Base-by-base conservation (phyloP, 2,888 invertebrate species). In the Drosophila paucipuncta region DNA sequence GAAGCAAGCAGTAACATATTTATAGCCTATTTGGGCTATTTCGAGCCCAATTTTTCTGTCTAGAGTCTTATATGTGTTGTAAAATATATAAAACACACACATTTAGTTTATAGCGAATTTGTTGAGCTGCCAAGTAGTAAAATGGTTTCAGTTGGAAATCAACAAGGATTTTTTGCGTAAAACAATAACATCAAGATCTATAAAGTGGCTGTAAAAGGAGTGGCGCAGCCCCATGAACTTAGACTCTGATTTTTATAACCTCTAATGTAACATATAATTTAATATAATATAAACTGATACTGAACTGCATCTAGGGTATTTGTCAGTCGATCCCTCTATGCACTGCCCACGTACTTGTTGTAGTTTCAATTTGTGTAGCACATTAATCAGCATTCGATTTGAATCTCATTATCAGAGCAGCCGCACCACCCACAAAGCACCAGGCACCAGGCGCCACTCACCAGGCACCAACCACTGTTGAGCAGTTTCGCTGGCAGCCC, bases 381-480 rank as follows among this genome's bases (percentile, higher is more conserved):
- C 87, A 90, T 87, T 90, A 88, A 87, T 90, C 87, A 87, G 83
- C 76, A 77, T 76, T 78, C 90, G 90, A 87, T 87, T 87, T 87
- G 87, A 90, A 87, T 90, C 85, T 88, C 85, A 88, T 87, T 87
- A 90, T 78, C 84, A 67, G 60, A 31, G 57, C 4, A 9, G 25
- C 30, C 18, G n/a, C 13, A n/a, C 30, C 39, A 53, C 16, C 16
- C 25, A 35, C 62, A 41, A 37, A 35, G 47, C 52, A 35, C 35
- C 35, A 47, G 11, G 9, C 22, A 33, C 62, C 35, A 47, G 31
- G 41, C 52, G 22, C 22, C 54, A 35, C 47, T 22, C 58, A 25
- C 30, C 50, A 18, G 37, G 37, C 16, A 10, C 31, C 55, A 37
- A 30, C 43, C 49, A 37, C 43, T 39, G 35, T 33, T n/a, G 53